phyloP scores from a whole-genome alignment of 23 tunicate species.

The Halocynthia aurantium region DNA sequence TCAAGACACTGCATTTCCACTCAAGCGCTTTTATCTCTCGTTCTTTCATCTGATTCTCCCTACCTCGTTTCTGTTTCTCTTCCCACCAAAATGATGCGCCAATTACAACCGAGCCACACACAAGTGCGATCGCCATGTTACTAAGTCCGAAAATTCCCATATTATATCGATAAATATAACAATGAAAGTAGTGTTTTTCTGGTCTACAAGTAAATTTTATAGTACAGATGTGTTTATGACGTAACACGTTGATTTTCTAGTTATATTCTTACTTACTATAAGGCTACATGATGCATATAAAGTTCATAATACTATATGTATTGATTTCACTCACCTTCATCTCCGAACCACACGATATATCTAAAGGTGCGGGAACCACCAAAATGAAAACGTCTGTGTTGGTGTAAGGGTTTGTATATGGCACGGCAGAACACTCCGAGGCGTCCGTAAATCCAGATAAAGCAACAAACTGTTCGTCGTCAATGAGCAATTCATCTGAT shows the following conservation, averaged over 20 bases:
- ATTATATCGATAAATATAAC: too few species aligned
- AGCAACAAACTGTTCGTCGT: conserved; percentile 26
- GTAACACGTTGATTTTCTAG: too few species aligned
- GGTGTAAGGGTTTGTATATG: conserved; percentile 20
- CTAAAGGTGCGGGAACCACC: conserved; percentile 45
- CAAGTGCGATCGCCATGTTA: not conserved
- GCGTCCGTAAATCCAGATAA: conserved; percentile 35
- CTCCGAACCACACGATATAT: conserved; percentile 50
- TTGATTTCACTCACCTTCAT: conserved; percentile 35
- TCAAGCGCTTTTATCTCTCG: not conserved
- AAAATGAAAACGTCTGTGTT: conserved; percentile 26
- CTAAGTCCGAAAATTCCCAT: too few species aligned
- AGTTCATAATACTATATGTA: not conserved
- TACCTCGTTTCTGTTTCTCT: not conserved
- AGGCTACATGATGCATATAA: not conserved
- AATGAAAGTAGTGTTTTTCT: too few species aligned
- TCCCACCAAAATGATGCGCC: conserved; percentile 1
- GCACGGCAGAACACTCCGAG: conserved; percentile 3
- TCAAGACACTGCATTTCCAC: not conserved
- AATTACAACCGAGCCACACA: not conserved
- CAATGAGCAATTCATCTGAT: conserved; percentile 34
- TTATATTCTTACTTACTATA: too few species aligned
- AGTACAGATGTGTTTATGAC: too few species aligned
- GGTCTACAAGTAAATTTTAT: too few species aligned
- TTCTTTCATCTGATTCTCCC: not conserved